These are phyloP conservation scores for Listrodromus nycthemerus DNA, from an alignment of 2,888 invertebrate genomes.

Conservation along the genomic window DNA sequence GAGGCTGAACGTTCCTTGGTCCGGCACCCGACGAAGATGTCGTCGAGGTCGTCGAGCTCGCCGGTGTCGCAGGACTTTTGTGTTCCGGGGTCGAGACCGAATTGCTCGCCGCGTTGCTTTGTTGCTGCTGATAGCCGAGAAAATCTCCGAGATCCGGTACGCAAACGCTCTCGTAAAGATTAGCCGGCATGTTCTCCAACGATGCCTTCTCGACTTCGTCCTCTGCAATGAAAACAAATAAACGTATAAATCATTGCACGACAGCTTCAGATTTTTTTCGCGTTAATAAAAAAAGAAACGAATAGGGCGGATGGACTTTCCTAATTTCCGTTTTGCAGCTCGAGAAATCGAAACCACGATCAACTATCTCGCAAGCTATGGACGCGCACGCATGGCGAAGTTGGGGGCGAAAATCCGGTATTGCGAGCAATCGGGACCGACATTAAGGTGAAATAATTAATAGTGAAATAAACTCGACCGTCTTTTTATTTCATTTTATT, in stretches of 20 bases:
- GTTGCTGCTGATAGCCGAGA: conserved; percentile 85
- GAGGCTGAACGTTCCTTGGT: conserved; percentile 64
- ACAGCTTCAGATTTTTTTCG: conserved; percentile 9
- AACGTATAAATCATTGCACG: background rate
- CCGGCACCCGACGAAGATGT: conserved; percentile 71
- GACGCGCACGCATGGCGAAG: conserved; percentile 22
- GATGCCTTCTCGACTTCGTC: conserved; percentile 92
- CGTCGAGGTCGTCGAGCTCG: conserved; percentile 81
- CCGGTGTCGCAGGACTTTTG: conserved; percentile 77
- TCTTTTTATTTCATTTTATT: conserved; percentile 7
- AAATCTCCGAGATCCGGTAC: conserved; percentile 91
- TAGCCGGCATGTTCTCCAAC: conserved; percentile 90
- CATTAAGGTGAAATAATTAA: conserved; percentile 19
- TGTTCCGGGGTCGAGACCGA: conserved; percentile 72
- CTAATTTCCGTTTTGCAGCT: conserved; percentile 82
- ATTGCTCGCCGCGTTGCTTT: conserved; percentile 69
- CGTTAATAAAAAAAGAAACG: conserved; percentile 54
- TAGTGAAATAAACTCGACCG: background rate
- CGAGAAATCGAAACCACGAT: conserved; percentile 80
- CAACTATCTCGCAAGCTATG: conserved; percentile 72
- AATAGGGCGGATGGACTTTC: conserved; percentile 77
- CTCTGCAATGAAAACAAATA: conserved; percentile 85
- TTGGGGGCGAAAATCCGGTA: conserved; percentile 75
- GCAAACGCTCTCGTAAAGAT: conserved; percentile 93
- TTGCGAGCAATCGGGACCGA: conserved; percentile 51